Conservation (phyloP, 2,888 invertebrate species). For the Drosophila fulvimacula region DNA sequence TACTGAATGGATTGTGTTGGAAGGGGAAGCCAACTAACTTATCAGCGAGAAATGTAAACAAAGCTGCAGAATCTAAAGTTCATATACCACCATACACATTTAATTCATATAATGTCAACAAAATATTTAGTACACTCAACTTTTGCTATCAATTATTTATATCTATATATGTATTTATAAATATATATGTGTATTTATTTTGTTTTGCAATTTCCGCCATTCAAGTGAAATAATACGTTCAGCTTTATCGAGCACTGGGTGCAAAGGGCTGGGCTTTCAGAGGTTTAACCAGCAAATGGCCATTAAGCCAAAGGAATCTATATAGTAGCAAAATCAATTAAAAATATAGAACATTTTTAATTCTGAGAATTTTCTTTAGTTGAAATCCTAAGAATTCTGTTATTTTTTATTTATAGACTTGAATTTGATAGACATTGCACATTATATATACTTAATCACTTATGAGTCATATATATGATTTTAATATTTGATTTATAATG, state of each 20-base stretch:
- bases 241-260: slow-evolving; percentile 11
- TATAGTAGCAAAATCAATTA: background rate
- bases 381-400: no score
- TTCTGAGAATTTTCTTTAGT: background rate
- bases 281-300: background rate
- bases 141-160: slow-evolving; percentile 20
- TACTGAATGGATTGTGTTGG: slow-evolving; percentile 4
- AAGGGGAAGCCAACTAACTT: slow-evolving; percentile 1
- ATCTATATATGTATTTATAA: slow-evolving; percentile 1
- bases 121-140: slow-evolving; percentile 15
- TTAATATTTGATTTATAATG: no score
- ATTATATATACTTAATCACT: no score
- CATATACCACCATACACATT: slow-evolving; percentile 19
- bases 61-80: slow-evolving; percentile 34
- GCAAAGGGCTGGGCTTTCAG: slow-evolving; percentile 12
- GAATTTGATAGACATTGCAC: background rate
- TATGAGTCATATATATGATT: no score
- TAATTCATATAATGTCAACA: slow-evolving; percentile 17
- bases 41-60: slow-evolving; percentile 39
- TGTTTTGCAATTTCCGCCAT: slow-evolving; percentile 12
- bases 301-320: background rate
- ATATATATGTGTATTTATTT: background rate
- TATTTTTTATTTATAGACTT: no score
- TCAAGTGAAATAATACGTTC: background rate
- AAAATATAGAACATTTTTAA: background rate